Evolutionary conservation across 2,888 invertebrate genomes (phyloP).

Genomic region (Acanthococcus lagerstroemiae): DNA sequence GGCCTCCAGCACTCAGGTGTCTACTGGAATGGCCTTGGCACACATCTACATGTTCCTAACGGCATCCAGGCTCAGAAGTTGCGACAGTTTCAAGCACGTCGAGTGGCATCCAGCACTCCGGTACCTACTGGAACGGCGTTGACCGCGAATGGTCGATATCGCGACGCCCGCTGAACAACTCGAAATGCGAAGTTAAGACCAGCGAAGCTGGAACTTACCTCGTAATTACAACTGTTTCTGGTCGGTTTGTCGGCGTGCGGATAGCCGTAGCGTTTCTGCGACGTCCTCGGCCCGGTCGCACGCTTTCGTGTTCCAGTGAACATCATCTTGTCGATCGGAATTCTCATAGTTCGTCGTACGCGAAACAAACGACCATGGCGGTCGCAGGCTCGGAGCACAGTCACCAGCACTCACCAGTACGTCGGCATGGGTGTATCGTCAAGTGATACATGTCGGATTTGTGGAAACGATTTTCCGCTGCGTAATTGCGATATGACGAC

Average conservation of each 20-base stretch:
- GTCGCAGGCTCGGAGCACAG: background rate
- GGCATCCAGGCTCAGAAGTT: no score
- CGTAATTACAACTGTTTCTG: conserved; percentile 29
- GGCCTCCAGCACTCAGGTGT: no score
- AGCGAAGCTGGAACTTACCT: no score
- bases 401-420: background rate
- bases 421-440: background rate
- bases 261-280: conserved; percentile 32
- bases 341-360: conserved; percentile 31
- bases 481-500: background rate
- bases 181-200: no score
- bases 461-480: no score
- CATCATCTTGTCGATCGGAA: conserved; percentile 49
- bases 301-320: conserved; percentile 55
- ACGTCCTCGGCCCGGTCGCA: conserved; percentile 30
- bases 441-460: background rate
- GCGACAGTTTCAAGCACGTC: no score
- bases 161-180: no score
- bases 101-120: no score
- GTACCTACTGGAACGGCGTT: no score
- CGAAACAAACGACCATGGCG: background rate
- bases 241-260: conserved; percentile 31
- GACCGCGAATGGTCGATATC: no score
- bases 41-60: no score
- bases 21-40: no score